Percentiles rank a stretch among this genome's conserved stretches.
Evolutionary conservation across 2,888 invertebrate genomes (phyloP).

Genomic region (Periphyllus acericola): DNA sequence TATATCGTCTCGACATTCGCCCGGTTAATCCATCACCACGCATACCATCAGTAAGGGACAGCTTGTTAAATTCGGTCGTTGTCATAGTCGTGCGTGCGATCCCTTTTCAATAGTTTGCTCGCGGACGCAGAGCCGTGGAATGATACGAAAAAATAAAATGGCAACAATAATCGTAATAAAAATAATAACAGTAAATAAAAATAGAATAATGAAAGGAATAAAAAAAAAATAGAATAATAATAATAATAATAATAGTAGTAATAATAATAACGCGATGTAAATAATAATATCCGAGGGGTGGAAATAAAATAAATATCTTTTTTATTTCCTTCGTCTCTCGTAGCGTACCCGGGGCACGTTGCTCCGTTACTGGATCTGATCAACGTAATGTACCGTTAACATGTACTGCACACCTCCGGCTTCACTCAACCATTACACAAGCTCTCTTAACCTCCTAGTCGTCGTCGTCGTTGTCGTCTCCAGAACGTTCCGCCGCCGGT

Average conservation of each 20-base stretch:
- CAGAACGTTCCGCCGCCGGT: not conserved
- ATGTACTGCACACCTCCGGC: not conserved
- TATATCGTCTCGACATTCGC: conserved; percentile 17
- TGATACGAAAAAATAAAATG: conserved; percentile 32
- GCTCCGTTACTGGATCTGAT: conserved; percentile 35
- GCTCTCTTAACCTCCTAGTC: too few relatives aligned
- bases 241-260: not conserved
- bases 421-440: not conserved
- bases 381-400: conserved; percentile 53
- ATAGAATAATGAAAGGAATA: not conserved
- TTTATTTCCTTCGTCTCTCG: conserved; percentile 17
- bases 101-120: conserved; percentile 30
- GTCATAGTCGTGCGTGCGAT: not conserved
- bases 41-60: conserved; percentile 49
- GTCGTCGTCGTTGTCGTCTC: not conserved
- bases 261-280: conserved; percentile 30
- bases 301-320: conserved; percentile 21
- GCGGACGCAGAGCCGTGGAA: not conserved
- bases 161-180: not conserved
- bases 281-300: conserved; percentile 3
- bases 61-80: conserved; percentile 56
- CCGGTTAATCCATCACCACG: conserved; percentile 45
- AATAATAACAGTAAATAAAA: not conserved
- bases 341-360: not conserved
- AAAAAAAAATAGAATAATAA: not conserved